A percentile compares a stretch with the other conserved stretches of the same genome.
phyloP scores from a whole-genome alignment of 2,113 vertebrate species.

The Dryoscopus gambensis region DNA sequence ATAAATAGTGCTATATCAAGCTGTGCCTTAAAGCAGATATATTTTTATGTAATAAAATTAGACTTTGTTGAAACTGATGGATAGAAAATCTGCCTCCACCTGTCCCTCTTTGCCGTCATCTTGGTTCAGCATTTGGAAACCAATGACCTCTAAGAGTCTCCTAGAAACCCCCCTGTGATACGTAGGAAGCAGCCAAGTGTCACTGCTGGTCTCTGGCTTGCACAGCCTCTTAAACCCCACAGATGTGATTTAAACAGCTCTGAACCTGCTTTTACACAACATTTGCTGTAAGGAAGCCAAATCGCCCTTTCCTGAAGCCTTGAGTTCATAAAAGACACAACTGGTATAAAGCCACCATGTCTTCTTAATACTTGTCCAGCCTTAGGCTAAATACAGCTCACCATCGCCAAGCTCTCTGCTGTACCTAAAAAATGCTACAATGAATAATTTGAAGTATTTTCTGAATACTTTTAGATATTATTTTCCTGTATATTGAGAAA shows the following conservation, averaged over 20 bases:
- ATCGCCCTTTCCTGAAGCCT: background rate
- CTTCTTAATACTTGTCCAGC: background rate
- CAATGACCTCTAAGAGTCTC: background rate
- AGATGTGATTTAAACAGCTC: background rate
- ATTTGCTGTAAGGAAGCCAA: background rate
- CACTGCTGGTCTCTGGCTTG: background rate
- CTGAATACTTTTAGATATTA: background rate
- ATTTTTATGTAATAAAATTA: background rate
- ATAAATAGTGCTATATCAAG: background rate
- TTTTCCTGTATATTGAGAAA: background rate
- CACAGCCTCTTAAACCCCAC: background rate
- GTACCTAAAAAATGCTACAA: background rate
- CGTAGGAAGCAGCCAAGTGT: background rate
- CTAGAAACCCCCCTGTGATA: background rate
- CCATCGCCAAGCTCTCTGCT: background rate
- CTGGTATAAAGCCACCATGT: background rate
- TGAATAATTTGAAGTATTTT: background rate
- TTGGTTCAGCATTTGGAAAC: background rate
- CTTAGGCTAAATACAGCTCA: background rate
- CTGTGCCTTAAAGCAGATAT: background rate
- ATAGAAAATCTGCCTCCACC: background rate
- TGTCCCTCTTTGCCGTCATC: background rate
- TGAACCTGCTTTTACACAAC: background rate
- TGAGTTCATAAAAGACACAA: background rate
- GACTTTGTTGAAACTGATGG: background rate